Evolutionary conservation across 2,113 vertebrate genomes (phyloP).

Genomic region (Pandion haliaetus): DNA sequence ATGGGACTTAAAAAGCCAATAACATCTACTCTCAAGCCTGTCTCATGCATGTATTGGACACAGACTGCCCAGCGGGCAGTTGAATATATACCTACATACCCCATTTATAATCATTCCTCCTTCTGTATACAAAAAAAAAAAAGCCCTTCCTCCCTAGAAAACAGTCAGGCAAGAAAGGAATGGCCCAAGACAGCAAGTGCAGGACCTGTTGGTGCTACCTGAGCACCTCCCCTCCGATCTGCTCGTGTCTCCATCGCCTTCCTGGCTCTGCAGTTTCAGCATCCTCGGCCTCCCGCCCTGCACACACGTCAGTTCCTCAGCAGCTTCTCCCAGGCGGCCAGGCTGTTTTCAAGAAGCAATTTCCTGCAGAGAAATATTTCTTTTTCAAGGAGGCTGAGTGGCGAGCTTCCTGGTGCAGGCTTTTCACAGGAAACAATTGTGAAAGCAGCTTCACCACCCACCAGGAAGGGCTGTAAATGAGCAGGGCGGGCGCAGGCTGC

Average conservation of each 20-base stretch:
- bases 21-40: background rate
- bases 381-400: background rate
- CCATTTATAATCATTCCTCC: background rate
- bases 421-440: background rate
- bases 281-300: accelerated
- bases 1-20: background rate
- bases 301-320: background rate
- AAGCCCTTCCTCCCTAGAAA: background rate
- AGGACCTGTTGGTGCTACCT: background rate
- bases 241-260: accelerated
- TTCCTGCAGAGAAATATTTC: slow-evolving; percentile 35
- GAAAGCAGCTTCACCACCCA: background rate
- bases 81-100: background rate
- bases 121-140: background rate
- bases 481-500: background rate
- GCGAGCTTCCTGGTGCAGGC: background rate
- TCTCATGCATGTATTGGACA: background rate
- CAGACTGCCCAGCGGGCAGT: accelerated
- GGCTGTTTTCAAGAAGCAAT: slow-evolving; percentile 17
- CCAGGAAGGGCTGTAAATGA: background rate
- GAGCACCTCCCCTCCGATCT: background rate
- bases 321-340: background rate
- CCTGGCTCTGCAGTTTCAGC: accelerated
- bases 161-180: background rate
- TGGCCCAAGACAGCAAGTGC: background rate